Conservation (phyloP, 92 coral and sea anemone species). For the Umimayanthus kanabou region DNA sequence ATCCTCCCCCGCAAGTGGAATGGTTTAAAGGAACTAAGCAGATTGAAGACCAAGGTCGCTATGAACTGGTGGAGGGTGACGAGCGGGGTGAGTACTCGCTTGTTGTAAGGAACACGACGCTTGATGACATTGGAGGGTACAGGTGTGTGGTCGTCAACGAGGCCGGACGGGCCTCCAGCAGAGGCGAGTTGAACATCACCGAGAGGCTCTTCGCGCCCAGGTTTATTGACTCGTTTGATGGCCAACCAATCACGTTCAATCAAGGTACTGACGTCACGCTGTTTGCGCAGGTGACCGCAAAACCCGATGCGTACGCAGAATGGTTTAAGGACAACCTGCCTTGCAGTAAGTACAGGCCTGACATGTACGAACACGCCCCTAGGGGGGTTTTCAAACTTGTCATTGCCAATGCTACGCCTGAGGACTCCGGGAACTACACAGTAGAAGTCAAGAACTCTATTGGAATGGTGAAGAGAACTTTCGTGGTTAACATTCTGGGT, state of each 20-base stretch:
- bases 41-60: slow-evolving; percentile 77
- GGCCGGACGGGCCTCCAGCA: slow-evolving; percentile 86
- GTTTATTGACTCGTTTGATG: slow-evolving; percentile 65
- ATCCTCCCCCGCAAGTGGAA: slow-evolving; percentile 77
- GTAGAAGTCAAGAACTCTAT: slow-evolving; percentile 51
- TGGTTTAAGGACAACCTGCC: slow-evolving; percentile 91
- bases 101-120: slow-evolving; percentile 62
- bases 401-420: slow-evolving; percentile 47
- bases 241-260: slow-evolving; percentile 60
- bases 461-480: slow-evolving; percentile 49
- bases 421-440: slow-evolving; percentile 59
- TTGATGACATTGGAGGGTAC: slow-evolving; percentile 85
- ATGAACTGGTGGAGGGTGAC: slow-evolving; percentile 57
- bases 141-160: slow-evolving; percentile 90
- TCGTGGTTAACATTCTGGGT: slow-evolving; percentile 34
- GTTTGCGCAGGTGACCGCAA: slow-evolving; percentile 71
- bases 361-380: slow-evolving; percentile 47
- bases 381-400: slow-evolving; percentile 39
- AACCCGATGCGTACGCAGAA: slow-evolving; percentile 84
- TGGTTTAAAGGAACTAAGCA: slow-evolving; percentile 82
- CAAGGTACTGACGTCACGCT: slow-evolving; percentile 80
- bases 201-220: slow-evolving; percentile 87
- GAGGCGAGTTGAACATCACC: slow-evolving; percentile 78
- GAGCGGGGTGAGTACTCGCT: slow-evolving; percentile 58
- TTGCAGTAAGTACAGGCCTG: slow-evolving; percentile 43